Base-by-base conservation (phyloP, 2,888 invertebrate species). In the Dynastes tityus region DNA sequence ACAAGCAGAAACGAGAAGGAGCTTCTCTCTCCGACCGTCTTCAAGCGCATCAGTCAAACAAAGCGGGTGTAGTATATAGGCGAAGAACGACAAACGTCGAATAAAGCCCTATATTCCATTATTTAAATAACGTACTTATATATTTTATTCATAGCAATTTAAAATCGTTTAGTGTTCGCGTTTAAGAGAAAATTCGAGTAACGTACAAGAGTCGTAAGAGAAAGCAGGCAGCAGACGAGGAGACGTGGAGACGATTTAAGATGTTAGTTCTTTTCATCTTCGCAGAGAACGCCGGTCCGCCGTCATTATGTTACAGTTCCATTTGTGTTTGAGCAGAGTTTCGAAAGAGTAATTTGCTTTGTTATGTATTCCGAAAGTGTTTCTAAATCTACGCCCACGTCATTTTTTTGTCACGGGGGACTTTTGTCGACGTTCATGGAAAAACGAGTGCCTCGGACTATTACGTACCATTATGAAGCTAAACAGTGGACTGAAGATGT, bases 311-410 rank as follows among this genome's bases (percentile, higher is more conserved):
- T 80, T 81, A 80, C 83, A 81, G 81, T 82, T 82, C 81, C 81
- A 83, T 80, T 82, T 82, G 81, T 82, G 77, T 79, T 80, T 79
- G 80, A 80, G 80, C 61, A 76, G 80, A 81, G 79, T 79, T 80
- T 79, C 71, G 82, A 81, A 82, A 81, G 83, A 83, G 84, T 85
- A 83, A 85, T 84, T 85, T 83, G 84, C 85, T 84, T 85, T 84
- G 83, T 85, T 85, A 83, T 81, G 81, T 83, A 84, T 84, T 84
- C 83, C 80, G 80, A 82, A 82, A 83, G 83, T 82, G 84, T 83
- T 83, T 83, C 81, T 82, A 84, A 83, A 83, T 83, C 82, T 80
- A 82, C 83, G 83, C 82, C 82, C 80, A 80, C 82, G 81, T 82
- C 83, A 83, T 83, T 82, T 83, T 83, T 58, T 58, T 67, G 74